Evolutionary conservation across 2,113 vertebrate genomes (phyloP).

Genomic region (Seriola aureovittata): DNA sequence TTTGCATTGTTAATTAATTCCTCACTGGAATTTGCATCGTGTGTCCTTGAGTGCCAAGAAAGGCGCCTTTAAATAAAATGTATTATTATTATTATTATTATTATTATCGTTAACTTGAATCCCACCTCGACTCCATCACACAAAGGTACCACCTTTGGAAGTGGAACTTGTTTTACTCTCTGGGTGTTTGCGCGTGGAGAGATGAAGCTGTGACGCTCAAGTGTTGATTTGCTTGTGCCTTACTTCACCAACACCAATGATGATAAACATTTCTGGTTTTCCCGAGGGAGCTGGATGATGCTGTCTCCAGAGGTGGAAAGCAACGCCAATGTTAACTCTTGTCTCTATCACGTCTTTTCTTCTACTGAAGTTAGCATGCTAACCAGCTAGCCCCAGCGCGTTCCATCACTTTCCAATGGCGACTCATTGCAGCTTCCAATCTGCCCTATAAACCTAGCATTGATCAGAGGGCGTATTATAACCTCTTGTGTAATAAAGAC

Average conservation of each 20-base stretch:
- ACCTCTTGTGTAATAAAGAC: no score
- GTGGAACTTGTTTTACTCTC: not conserved
- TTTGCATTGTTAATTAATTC: constrained; percentile 41
- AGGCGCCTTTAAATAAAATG: no score
- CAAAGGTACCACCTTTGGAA: not conserved
- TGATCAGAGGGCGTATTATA: no score
- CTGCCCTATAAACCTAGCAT: no score
- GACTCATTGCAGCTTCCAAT: no score
- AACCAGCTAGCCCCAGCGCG: no score
- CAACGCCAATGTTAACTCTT: no score
- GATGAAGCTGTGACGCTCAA: constrained; percentile 18
- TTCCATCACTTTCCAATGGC: no score
- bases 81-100: no score
- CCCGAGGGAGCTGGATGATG: not conserved
- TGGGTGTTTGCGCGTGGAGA: not conserved
- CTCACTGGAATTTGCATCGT: constrained; percentile 21
- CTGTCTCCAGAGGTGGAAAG: not conserved
- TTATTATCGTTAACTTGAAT: not conserved
- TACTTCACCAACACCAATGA: not conserved
- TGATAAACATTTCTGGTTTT: constrained; percentile 27
- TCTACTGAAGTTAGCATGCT: no score
- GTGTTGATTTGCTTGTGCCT: constrained; percentile 50
- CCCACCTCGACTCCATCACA: not conserved
- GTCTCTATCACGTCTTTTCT: no score
- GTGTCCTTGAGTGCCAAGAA: no score